phyloP scores from a whole-genome alignment of 2,797 vertebrate species.

The Melanotaenia boesemani region DNA sequence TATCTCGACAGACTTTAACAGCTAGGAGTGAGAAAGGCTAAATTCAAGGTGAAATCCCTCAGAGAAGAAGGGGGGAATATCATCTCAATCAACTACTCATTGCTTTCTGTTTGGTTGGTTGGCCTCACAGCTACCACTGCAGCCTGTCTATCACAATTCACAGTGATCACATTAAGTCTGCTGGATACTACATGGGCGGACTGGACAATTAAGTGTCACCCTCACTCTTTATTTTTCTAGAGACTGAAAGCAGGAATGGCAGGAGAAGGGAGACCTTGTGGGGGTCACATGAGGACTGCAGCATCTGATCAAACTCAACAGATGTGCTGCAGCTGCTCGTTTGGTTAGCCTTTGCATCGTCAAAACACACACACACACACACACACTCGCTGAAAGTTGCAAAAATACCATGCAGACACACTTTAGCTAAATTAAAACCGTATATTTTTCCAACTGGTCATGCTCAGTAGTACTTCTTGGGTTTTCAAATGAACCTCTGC shows the following conservation, averaged over 20 bases:
- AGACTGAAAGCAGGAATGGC: conserved; percentile 23
- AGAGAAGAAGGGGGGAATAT: conserved; percentile 37
- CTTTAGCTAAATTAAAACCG: conserved; percentile 55
- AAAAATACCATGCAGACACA: conserved; percentile 28
- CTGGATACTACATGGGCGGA: conserved; percentile 39
- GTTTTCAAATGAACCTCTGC: conserved; percentile 62
- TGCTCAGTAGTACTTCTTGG: conserved; percentile 44
- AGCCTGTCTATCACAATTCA: conserved; percentile 37
- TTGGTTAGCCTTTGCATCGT: conserved; percentile 56
- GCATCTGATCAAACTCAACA: conserved; percentile 71
- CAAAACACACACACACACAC: conserved; percentile 40
- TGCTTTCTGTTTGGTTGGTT: conserved; percentile 44
- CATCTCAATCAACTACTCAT: conserved; percentile 61
- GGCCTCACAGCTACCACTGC: conserved; percentile 28
- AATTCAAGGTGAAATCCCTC: conserved; percentile 63
- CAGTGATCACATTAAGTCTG: conserved; percentile 32
- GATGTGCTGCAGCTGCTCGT: conserved; percentile 79
- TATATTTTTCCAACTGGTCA: conserved; percentile 55
- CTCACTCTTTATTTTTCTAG: conserved; percentile 33
- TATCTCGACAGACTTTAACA: conserved; percentile 57
- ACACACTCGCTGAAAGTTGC: conserved; percentile 21
- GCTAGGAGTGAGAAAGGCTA: conserved; percentile 37
- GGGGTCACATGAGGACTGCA: conserved; percentile 49
- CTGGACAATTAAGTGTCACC: conserved; percentile 15
- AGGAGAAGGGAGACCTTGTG: conserved; percentile 18